Percentiles rank a stretch among this genome's conserved stretches.
phyloP scores from a whole-genome alignment of 2,113 vertebrate species.

The Gnathonemus longibarbis region DNA sequence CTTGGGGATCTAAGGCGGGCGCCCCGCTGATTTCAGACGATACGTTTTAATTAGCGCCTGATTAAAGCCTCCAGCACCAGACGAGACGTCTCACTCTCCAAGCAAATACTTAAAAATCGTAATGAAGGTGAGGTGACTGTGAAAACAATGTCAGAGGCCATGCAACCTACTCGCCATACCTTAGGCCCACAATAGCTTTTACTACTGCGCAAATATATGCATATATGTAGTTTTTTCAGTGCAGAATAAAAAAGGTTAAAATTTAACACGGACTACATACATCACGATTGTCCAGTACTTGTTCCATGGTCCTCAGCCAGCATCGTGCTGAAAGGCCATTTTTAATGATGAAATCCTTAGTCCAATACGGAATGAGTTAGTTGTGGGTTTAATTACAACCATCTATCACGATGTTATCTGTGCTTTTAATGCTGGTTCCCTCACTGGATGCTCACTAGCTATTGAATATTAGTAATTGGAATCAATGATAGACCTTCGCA shows the following conservation, averaged over 20 bases:
- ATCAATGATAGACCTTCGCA: neutral
- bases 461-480: slow-evolving; percentile 7
- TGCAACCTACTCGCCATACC: neutral
- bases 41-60: neutral
- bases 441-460: neutral
- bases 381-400: neutral
- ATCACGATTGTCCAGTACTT: neutral
- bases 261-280: neutral
- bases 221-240: neutral
- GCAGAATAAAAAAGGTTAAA: neutral
- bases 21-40: neutral
- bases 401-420: neutral
- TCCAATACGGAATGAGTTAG: neutral
- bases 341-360: neutral
- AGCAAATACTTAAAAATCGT: neutral
- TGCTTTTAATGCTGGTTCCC: neutral
- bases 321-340: neutral
- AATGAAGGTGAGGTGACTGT: neutral
- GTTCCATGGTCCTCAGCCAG: neutral
- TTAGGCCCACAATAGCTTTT: neutral
- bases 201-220: neutral
- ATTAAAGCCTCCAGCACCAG: neutral
- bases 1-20: neutral
- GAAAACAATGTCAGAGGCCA: neutral
- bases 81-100: neutral